Conservation (phyloP, 92 coral and sea anemone genomes). For the Heteractis magnifica region DNA sequence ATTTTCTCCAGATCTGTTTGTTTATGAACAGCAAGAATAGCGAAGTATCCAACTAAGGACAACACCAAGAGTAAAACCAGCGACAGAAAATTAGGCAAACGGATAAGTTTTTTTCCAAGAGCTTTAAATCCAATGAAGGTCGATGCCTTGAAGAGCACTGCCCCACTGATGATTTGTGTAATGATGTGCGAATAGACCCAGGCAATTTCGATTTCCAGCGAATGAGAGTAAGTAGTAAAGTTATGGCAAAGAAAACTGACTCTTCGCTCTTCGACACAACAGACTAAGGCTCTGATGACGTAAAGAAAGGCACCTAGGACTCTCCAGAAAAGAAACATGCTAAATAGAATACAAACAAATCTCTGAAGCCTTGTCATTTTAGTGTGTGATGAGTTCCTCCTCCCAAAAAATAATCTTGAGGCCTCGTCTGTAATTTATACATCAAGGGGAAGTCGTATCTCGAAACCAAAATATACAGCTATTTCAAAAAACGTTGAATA, state of each 20-base stretch:
- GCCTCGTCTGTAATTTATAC: no score
- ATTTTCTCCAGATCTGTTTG: neutral
- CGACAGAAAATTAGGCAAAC: constrained; percentile 36
- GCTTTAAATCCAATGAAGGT: constrained; percentile 32
- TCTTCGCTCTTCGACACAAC: constrained; percentile 28
- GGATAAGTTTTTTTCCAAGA: constrained; percentile 35
- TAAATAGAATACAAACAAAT: constrained; percentile 7
- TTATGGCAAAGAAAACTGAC: constrained; percentile 35
- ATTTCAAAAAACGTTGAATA: no score
- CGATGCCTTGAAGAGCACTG: constrained; percentile 27
- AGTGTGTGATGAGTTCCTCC: no score
- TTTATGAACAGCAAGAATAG: constrained; percentile 14
- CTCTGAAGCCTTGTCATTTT: neutral
- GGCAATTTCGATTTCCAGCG: constrained; percentile 33
- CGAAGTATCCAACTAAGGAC: constrained; percentile 18
- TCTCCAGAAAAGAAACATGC: constrained; percentile 40
- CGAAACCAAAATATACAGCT: no score
- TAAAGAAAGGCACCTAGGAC: constrained; percentile 39
- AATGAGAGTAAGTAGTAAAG: constrained; percentile 18
- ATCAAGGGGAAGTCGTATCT: no score
- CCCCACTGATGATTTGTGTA: constrained; percentile 6
- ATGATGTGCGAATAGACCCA: constrained; percentile 38
- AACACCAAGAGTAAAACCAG: constrained; percentile 17
- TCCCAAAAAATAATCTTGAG: no score
- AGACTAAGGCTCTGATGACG: constrained; percentile 33